These are phyloP conservation scores for Polydrusus tereticollis DNA, from an alignment of 2,888 invertebrate species.

Conservation along the genomic window DNA sequence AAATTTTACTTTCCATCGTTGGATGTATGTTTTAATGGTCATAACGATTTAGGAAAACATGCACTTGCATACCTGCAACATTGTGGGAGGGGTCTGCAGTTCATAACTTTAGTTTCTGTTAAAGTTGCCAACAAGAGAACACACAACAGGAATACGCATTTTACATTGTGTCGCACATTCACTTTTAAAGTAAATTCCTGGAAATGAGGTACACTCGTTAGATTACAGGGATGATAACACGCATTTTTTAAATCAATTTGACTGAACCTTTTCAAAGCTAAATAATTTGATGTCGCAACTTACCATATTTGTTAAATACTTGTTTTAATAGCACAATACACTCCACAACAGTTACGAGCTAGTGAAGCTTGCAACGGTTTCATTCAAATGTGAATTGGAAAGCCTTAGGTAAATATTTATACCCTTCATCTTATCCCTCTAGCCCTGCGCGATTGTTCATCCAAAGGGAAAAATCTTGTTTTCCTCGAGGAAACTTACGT, in stretches of 20 bases:
- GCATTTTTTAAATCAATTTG: neutral
- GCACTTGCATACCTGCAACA: constrained; percentile 45
- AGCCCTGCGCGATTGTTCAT: constrained; percentile 8
- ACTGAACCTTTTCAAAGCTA: neutral
- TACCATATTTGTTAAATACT: constrained; percentile 3
- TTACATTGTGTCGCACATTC: neutral
- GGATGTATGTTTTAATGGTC: too few species aligned
- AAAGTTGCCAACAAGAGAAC: neutral
- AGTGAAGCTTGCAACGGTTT: neutral
- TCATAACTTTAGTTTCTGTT: constrained; percentile 5
- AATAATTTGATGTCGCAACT: neutral
- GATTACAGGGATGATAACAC: neutral
- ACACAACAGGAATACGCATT: neutral
- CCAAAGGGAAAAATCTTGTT: neutral
- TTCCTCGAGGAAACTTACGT: constrained; percentile 5
- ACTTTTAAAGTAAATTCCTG: neutral
- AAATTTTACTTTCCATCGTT: too few species aligned
- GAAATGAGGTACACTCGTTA: neutral
- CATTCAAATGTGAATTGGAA: neutral
- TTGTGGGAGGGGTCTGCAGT: constrained; percentile 30
- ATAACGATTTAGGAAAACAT: neutral
- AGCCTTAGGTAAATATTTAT: neutral
- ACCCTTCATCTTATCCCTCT: neutral
- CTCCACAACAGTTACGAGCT: too few species aligned
- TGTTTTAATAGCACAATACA: constrained; percentile 13